Conservation (phyloP, 2,888 invertebrate species). For the Psococerastis gibbosa region DNA sequence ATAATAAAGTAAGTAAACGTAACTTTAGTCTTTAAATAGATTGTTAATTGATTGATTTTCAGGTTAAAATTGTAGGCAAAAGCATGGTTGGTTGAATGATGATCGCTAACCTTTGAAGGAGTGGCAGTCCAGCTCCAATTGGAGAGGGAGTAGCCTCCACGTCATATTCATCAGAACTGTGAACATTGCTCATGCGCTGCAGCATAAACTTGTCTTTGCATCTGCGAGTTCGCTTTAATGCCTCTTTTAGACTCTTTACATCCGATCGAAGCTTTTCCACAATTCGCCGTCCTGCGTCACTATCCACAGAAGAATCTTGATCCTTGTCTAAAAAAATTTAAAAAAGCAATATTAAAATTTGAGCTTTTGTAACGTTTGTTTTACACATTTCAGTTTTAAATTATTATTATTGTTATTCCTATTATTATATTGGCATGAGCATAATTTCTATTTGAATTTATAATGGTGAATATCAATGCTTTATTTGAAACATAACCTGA, state of each 20-base stretch:
- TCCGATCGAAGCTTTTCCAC: constrained; percentile 70
- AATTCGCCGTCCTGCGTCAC: constrained; percentile 36
- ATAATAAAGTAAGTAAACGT: too few species aligned
- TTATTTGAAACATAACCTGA: constrained; percentile 10
- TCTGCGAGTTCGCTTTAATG: constrained; percentile 32
- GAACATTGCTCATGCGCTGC: constrained; percentile 12
- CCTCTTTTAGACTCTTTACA: constrained; percentile 51
- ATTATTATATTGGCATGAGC: too few species aligned
- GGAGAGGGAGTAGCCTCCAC: constrained; percentile 49
- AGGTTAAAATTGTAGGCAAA: background rate
- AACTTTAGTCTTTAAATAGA: background rate
- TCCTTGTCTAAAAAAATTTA: constrained; percentile 7
- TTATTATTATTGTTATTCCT: too few species aligned
- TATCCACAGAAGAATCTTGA: constrained; percentile 11
- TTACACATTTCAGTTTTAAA: too few species aligned
- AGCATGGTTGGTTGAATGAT: too few species aligned
- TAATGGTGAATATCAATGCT: too few species aligned
- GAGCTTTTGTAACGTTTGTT: too few species aligned
- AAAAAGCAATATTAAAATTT: constrained; percentile 1
- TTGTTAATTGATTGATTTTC: background rate
- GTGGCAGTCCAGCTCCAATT: constrained; percentile 65
- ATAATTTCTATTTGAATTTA: too few species aligned
- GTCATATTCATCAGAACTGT: constrained; percentile 26
- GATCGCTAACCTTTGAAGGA: constrained; percentile 34
- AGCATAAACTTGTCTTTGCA: constrained; percentile 21